Conservation (phyloP, 2,888 invertebrate species). For the Choristoneura rosaceana region DNA sequence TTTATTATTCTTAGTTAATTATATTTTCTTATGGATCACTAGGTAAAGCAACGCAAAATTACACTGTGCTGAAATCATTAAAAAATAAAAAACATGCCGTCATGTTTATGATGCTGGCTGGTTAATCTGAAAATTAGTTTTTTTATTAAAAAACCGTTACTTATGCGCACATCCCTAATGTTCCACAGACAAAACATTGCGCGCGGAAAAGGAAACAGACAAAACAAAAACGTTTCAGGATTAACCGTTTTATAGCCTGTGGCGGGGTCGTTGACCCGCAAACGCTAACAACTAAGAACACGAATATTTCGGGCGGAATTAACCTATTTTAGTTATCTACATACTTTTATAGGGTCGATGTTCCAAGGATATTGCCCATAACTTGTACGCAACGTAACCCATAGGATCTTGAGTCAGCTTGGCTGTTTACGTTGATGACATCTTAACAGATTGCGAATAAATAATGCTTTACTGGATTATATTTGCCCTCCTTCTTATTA, state of each 20-base stretch:
- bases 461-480: not conserved
- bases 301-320: slow-evolving; percentile 27
- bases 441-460: not conserved
- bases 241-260: slow-evolving; percentile 31
- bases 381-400: not conserved
- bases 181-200: slow-evolving; percentile 13
- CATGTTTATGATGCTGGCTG: not conserved
- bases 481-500: not conserved
- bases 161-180: not conserved
- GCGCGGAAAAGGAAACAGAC: slow-evolving; percentile 8
- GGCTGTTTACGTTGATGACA: not conserved
- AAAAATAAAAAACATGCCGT: not conserved
- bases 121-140: not conserved
- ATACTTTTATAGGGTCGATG: slow-evolving; percentile 18
- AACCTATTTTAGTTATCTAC: slow-evolving; percentile 36
- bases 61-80: not conserved
- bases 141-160: not conserved
- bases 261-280: slow-evolving; percentile 21
- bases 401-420: slow-evolving; percentile 3
- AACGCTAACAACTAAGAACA: slow-evolving; percentile 18
- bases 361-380: slow-evolving; percentile 2
- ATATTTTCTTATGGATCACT: not conserved
- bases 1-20: not conserved
- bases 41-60: not conserved
- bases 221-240: slow-evolving; percentile 25